These are phyloP conservation scores for Rhinichthys osculus DNA, from an alignment of 2,797 vertebrate species.

Conservation along the genomic window DNA sequence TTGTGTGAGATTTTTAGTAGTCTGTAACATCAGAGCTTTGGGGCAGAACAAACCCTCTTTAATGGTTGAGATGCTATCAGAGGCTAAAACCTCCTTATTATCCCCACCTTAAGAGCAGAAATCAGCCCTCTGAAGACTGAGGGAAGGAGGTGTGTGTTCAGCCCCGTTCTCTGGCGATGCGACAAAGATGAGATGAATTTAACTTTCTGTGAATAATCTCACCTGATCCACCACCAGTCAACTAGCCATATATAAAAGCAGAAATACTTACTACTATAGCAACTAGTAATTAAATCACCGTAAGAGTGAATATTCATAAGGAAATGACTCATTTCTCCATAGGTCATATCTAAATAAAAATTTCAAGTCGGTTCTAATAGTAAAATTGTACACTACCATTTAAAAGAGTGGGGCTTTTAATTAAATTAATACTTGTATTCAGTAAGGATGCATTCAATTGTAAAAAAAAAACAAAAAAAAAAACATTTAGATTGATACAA, in stretches of 20 bases:
- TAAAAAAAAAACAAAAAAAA: too few species aligned
- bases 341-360: too few species aligned
- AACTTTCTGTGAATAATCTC: background rate
- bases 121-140: slow-evolving; percentile 45
- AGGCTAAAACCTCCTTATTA: slow-evolving; percentile 48
- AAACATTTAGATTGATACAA: too few species aligned
- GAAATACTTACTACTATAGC: background rate
- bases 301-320: background rate
- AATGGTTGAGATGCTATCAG: slow-evolving; percentile 44
- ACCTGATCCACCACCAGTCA: background rate
- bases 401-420: too few species aligned
- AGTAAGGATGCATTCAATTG: too few species aligned
- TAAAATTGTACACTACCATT: background rate
- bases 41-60: slow-evolving; percentile 35
- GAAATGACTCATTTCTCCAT: too few species aligned
- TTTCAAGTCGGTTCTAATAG: too few species aligned
- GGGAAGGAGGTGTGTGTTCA: slow-evolving; percentile 33
- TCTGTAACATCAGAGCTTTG: slow-evolving; percentile 25
- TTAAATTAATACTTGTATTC: too few species aligned
- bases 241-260: background rate
- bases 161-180: slow-evolving; percentile 10
- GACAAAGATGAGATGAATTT: background rate
- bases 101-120: slow-evolving; percentile 45
- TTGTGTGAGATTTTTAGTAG: background rate
- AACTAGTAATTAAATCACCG: background rate